Evolutionary conservation across 2,797 vertebrate genomes (phyloP).

Genomic region (Protonibea diacanthus): DNA sequence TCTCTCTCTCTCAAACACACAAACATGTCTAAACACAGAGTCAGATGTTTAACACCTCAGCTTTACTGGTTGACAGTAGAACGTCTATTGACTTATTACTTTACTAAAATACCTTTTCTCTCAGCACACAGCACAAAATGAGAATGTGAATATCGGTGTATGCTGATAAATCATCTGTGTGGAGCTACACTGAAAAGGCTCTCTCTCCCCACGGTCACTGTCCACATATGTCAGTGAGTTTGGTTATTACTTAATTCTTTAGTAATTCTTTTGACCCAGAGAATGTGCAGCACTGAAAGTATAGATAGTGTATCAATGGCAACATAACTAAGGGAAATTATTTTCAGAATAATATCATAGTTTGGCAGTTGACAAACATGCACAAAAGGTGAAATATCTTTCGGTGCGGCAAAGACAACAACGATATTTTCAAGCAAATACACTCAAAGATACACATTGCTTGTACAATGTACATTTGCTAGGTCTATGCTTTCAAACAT

Average conservation of each 20-base stretch:
- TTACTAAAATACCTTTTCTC: neutral
- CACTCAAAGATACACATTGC: neutral
- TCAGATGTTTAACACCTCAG: constrained; percentile 25
- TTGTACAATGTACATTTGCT: neutral
- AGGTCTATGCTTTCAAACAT: constrained; percentile 39
- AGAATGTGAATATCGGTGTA: neutral
- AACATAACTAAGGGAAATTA: neutral
- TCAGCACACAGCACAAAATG: neutral
- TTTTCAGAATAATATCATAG: neutral
- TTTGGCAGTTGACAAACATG: neutral
- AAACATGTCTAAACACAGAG: constrained; percentile 32
- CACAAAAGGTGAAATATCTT: neutral
- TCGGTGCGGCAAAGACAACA: neutral
- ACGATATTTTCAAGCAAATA: constrained; percentile 5
- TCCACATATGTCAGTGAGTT: constrained; percentile 1
- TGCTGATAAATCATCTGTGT: neutral
- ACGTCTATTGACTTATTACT: neutral
- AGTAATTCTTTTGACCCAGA: neutral
- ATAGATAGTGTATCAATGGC: neutral
- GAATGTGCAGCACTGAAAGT: neutral
- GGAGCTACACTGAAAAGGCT: constrained; percentile 6
- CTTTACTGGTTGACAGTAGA: neutral
- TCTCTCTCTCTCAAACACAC: constrained; percentile 10
- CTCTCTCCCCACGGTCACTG: neutral
- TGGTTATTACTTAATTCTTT: neutral